phyloP scores from a whole-genome alignment of 2,797 vertebrate genomes.

The Epinephelus malabaricus region DNA sequence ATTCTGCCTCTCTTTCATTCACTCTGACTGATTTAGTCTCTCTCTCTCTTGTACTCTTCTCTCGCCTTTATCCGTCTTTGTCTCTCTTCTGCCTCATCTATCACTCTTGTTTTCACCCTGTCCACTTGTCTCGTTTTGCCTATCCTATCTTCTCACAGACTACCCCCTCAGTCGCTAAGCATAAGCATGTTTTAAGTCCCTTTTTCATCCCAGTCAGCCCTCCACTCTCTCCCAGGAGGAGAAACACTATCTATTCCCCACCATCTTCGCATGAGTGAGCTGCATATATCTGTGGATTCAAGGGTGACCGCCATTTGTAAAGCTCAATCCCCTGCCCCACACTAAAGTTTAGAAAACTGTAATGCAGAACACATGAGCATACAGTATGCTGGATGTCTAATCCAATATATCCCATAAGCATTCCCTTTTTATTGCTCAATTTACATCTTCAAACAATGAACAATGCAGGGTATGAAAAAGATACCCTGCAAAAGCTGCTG shows the following conservation, averaged over 20 bases:
- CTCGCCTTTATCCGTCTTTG: constrained; percentile 68
- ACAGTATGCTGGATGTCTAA: constrained; percentile 65
- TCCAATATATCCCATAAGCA: constrained; percentile 76
- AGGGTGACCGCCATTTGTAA: constrained; percentile 60
- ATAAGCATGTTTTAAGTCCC: constrained; percentile 53
- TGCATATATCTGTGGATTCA: constrained; percentile 67
- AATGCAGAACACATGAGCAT: constrained; percentile 75
- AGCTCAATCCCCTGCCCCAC: constrained; percentile 48
- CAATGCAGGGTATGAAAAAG: constrained; percentile 65
- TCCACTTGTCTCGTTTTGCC: constrained; percentile 68
- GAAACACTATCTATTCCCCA: constrained; percentile 70
- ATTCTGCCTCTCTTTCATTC: constrained; percentile 72
- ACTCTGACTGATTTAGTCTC: constrained; percentile 72
- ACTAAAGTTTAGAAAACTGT: constrained; percentile 54
- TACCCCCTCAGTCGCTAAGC: constrained; percentile 40
- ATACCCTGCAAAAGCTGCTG: constrained; percentile 54
- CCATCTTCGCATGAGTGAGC: constrained; percentile 64
- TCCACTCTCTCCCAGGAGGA: constrained; percentile 21
- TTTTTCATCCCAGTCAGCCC: constrained; percentile 37
- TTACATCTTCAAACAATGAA: constrained; percentile 71
- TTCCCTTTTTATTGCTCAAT: constrained; percentile 74
- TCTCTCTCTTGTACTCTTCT: constrained; percentile 62
- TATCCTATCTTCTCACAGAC: constrained; percentile 63
- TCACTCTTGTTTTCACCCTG: constrained; percentile 71
- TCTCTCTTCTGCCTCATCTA: constrained; percentile 73